phyloP scores from a whole-genome alignment of 1,140 invertebrate genomes.

The Lamellibrachia luymesi region DNA sequence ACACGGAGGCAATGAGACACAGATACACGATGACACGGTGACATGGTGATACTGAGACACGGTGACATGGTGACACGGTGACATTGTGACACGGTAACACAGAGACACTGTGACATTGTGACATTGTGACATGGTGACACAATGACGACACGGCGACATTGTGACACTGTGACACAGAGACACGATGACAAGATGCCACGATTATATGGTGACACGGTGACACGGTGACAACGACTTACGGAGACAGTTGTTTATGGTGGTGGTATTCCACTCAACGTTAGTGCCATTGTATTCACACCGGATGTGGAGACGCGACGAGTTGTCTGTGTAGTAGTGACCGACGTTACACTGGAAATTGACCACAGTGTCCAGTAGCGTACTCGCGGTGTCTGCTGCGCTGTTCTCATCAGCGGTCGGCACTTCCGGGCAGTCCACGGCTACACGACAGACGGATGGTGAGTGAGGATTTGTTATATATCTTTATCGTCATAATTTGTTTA shows the following conservation, averaged over 20 bases:
- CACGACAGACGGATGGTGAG: background rate
- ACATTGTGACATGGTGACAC: too few relatives aligned
- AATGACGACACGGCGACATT: too few relatives aligned
- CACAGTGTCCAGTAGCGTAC: constrained; percentile 22
- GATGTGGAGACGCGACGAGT: background rate
- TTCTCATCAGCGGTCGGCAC: constrained; percentile 12
- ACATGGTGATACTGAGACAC: constrained; percentile 8
- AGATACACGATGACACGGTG: background rate
- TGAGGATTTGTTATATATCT: background rate
- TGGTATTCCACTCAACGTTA: background rate
- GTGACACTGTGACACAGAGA: too few relatives aligned
- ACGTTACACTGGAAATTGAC: constrained; percentile 21
- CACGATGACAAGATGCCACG: background rate
- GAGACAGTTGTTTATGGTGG: constrained; percentile 10
- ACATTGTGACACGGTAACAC: too few relatives aligned
- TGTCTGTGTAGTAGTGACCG: constrained; percentile 25
- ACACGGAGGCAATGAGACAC: too few relatives aligned
- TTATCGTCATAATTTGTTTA: too few relatives aligned
- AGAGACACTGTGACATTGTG: too few relatives aligned
- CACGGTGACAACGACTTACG: constrained; percentile 10
- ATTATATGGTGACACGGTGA: background rate
- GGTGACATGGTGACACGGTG: constrained; percentile 9
- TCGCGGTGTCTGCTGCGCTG: constrained; percentile 11
- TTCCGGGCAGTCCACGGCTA: constrained; percentile 20
- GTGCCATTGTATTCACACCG: background rate